Evolutionary conservation across 1,140 invertebrate genomes (phyloP).

Genomic region (Drosophila trapezifrons): DNA sequence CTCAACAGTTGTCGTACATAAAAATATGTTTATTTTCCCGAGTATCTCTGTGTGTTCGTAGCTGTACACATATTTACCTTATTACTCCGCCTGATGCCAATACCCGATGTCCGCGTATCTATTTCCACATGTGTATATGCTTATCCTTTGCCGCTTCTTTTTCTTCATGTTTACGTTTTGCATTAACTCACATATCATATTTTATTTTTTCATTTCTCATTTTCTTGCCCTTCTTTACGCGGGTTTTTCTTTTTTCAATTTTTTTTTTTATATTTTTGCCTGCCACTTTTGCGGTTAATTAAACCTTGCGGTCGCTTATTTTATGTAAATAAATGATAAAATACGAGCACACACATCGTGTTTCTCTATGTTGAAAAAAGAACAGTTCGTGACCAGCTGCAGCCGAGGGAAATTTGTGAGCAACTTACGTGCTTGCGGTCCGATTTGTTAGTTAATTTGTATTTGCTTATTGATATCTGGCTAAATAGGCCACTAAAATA

Average conservation of each 20-base stretch:
- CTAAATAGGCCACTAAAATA: slow-evolving; percentile 3
- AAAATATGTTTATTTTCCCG: slow-evolving; percentile 21
- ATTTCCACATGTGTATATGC: slow-evolving; percentile 35
- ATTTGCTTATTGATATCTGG: slow-evolving; percentile 24
- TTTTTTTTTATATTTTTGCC: slow-evolving; percentile 21
- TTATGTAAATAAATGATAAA: slow-evolving; percentile 69
- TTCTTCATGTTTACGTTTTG: slow-evolving; percentile 56
- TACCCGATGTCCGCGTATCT: slow-evolving; percentile 39
- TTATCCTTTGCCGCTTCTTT: slow-evolving; percentile 32
- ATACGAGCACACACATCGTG: slow-evolving; percentile 11
- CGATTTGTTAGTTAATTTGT: slow-evolving; percentile 38
- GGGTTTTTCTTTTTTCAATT: not conserved
- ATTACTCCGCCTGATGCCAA: slow-evolving; percentile 54
- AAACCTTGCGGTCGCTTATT: slow-evolving; percentile 57
- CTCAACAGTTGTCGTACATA: slow-evolving; percentile 43
- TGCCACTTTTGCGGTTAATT: slow-evolving; percentile 66
- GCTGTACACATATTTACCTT: slow-evolving; percentile 57
- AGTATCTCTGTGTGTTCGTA: slow-evolving; percentile 23
- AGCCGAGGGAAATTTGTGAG: slow-evolving; percentile 17
- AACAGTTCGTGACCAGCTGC: slow-evolving; percentile 39
- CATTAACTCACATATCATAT: slow-evolving; percentile 53
- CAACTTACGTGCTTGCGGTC: slow-evolving; percentile 23
- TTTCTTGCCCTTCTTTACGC: slow-evolving; percentile 15
- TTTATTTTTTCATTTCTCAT: slow-evolving; percentile 37
- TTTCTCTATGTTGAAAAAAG: not conserved